phyloP scores from a whole-genome alignment of 2,888 invertebrate species.

The Escarpia spicata region DNA sequence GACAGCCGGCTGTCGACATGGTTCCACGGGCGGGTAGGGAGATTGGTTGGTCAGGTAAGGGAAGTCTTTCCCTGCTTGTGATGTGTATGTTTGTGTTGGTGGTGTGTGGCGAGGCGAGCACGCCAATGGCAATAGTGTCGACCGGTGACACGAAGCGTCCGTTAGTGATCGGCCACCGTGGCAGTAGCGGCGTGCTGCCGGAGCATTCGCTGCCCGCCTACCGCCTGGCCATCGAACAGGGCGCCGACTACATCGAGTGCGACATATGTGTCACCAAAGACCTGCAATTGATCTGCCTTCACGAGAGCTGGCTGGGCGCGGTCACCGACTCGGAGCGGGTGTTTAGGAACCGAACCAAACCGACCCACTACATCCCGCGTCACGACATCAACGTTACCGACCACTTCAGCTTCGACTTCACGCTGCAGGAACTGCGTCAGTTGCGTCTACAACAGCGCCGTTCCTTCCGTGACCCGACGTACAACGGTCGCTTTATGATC shows the following conservation, averaged over 20 bases:
- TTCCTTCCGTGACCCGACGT: constrained; percentile 20
- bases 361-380: not conserved
- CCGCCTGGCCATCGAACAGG: constrained; percentile 28
- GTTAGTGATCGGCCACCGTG: constrained; percentile 31
- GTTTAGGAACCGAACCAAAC: no score
- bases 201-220: constrained; percentile 32
- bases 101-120: no score
- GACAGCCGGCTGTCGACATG: no score
- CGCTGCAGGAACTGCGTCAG: constrained; percentile 26
- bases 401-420: constrained; percentile 31
- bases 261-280: constrained; percentile 29
- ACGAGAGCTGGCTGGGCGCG: constrained; percentile 23
- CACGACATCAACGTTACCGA: not conserved
- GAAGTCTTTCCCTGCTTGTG: no score
- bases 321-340: constrained; percentile 25
- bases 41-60: no score
- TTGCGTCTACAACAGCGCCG: constrained; percentile 6
- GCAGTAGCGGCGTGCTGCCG: constrained; percentile 25
- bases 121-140: no score
- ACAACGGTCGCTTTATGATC: constrained; percentile 25
- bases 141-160: not conserved
- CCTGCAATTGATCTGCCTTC: constrained; percentile 26
- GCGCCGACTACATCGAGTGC: constrained; percentile 34
- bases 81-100: no score
- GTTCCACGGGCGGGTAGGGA: no score